Conservation (phyloP, 64 coral and sea anemone genomes). For the Actinia equina region DNA sequence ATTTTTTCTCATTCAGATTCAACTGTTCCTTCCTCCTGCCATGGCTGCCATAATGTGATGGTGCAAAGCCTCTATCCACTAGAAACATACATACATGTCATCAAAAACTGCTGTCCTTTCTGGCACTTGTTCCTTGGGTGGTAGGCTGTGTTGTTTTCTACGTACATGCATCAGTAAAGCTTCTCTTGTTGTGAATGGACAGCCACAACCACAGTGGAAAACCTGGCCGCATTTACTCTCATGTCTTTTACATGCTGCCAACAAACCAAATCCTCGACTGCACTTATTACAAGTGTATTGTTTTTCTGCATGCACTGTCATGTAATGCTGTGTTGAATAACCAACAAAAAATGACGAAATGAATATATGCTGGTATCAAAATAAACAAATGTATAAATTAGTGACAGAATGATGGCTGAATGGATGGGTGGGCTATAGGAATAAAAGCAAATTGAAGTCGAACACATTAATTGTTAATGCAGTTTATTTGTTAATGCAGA, state of each 20-base stretch:
- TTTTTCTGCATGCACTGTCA: constrained; percentile 98
- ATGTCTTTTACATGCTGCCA: constrained; percentile 80
- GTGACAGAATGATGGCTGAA: too few species aligned
- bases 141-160: constrained; percentile 69
- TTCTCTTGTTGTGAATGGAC: constrained; percentile 84
- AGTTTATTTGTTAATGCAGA: too few species aligned
- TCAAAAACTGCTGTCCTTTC: neutral
- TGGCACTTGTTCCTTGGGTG: neutral
- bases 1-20: too few species aligned
- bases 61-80: too few species aligned
- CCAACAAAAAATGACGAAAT: too few species aligned
- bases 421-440: too few species aligned
- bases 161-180: constrained; percentile 79
- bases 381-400: too few species aligned
- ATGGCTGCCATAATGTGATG: too few species aligned
- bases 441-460: too few species aligned
- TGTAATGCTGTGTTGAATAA: constrained; percentile 78
- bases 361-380: too few species aligned
- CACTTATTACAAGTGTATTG: constrained; percentile 80
- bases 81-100: neutral
- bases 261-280: constrained; percentile 70
- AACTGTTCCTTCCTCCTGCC: too few species aligned
- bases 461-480: too few species aligned
- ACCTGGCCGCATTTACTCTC: constrained; percentile 86
- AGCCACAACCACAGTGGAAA: constrained; percentile 87